phyloP scores from a whole-genome alignment of 2,888 invertebrate species.

The Branchipolynoe longqiensis region DNA sequence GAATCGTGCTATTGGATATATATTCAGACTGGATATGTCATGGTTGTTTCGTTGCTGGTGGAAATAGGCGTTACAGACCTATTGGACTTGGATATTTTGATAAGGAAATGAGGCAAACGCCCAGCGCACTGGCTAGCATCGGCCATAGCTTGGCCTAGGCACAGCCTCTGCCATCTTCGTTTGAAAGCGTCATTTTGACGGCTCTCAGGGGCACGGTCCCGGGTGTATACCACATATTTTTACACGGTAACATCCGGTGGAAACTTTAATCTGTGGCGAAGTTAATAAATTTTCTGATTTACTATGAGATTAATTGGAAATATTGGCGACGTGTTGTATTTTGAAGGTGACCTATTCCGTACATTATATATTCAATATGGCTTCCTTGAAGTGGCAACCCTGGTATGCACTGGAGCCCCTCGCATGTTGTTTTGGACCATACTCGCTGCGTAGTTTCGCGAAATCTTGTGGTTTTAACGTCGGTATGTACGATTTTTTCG shows the following conservation, averaged over 20 bases:
- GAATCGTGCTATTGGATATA: background rate
- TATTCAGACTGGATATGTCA: background rate
- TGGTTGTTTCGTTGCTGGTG: background rate
- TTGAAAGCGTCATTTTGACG: slow-evolving; percentile 29
- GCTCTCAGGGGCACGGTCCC: background rate
- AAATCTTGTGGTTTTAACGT: background rate
- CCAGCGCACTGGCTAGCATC: background rate
- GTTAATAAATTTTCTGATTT: background rate
- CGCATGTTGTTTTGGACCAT: slow-evolving; percentile 31
- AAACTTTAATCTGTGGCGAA: background rate
- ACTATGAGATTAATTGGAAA: background rate
- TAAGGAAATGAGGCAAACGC: background rate
- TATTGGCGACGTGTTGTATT: slow-evolving; percentile 39
- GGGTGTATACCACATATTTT: background rate
- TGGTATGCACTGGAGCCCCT: slow-evolving; percentile 46
- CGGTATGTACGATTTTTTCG: background rate
- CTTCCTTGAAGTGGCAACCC: slow-evolving; percentile 57
- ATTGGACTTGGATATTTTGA: slow-evolving; percentile 7
- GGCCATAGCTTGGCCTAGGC: slow-evolving; percentile 24
- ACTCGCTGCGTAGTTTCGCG: slow-evolving; percentile 11
- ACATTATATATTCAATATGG: slow-evolving; percentile 62
- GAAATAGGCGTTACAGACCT: background rate
- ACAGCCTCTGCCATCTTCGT: slow-evolving; percentile 25
- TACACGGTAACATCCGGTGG: background rate
- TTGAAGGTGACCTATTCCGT: slow-evolving; percentile 61